Base-by-base conservation (phyloP, 2,797 vertebrate species). In the Neopelma chrysocephalum region DNA sequence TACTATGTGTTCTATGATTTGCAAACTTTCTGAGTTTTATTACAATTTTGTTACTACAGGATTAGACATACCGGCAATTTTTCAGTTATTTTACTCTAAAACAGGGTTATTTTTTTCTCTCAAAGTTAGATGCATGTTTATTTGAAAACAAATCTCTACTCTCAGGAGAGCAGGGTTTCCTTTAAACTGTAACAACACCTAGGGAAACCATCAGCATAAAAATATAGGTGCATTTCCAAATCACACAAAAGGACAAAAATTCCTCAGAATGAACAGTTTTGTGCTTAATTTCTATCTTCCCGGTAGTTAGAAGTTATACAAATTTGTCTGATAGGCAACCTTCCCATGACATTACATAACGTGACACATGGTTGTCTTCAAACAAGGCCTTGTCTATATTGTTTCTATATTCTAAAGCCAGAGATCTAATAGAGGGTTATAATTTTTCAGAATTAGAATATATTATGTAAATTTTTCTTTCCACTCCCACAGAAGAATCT, bases 371-470 rank as follows among this genome's bases (percentile, higher is more conserved):
- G 42, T 40, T 62, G 3, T 92, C 94, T 94, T 93, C 94, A 94
- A 76, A 96, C 80, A 83, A 94, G 68, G 56, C 31, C 61, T 88
- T 95, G 78, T 89, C 64, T 80, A 12, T 66, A 77, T 93, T 90
- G 53, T 87, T 96, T 92, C 57, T 43, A 36, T 90, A 60, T 83
- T 89, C 88, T 95, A 90, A 94, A 77, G 25, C 38, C 70, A 64
- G 43, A 81, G 38, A 78, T 20, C 26, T 96, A 83, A 88, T 82
- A 96, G 60, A n/a, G 42, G 71, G 56, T 70, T 94, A 34, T 13
- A 88, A 22, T 92, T 94, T 97, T 95, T 97, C 87, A 95, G 96
- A 93, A 85, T 89, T 94, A 92, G 91, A 97, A 97, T 96, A 92
- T 80, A 73, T 96, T 95, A 97, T 95, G 96, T 85, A 93, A 93